Conservation (phyloP, 2,888 invertebrate species). For the Hanleya hanleyi region DNA sequence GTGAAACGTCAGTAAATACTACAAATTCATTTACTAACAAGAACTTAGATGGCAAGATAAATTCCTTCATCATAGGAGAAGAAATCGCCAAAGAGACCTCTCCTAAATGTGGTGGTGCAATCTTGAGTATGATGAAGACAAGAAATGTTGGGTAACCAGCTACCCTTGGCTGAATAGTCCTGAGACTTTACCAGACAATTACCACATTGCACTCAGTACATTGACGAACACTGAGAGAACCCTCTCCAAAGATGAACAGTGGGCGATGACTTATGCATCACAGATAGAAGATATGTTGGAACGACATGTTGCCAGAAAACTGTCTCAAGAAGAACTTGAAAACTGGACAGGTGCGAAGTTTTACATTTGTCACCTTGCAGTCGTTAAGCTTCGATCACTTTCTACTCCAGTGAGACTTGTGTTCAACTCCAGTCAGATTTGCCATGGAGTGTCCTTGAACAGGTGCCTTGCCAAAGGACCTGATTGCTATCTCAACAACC, state of each 20-base stretch:
- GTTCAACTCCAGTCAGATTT: constrained; percentile 3
- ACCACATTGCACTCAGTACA: constrained; percentile 2
- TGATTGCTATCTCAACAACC: constrained; percentile 7
- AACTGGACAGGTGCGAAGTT: constrained; percentile 4
- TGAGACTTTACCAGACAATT: constrained; percentile 11
- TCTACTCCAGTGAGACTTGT: constrained; percentile 11
- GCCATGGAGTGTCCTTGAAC: neutral
- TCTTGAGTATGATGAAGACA: constrained; percentile 6
- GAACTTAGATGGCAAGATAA: neutral
- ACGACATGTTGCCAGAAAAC: neutral
- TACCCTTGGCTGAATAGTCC: constrained; percentile 17
- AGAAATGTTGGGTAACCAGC: constrained; percentile 11
- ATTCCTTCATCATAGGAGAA: neutral
- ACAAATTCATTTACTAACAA: neutral
- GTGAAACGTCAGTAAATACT: too few relatives aligned
- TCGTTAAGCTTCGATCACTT: constrained; percentile 3
- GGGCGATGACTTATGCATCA: neutral
- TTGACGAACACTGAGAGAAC: constrained; percentile 5
- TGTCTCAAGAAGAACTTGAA: neutral
- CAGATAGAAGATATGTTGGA: constrained; percentile 9
- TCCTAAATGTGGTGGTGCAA: constrained; percentile 13
- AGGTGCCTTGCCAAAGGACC: constrained; percentile 10
- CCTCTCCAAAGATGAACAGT: neutral
- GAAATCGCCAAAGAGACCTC: neutral
- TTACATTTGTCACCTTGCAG: neutral